phyloP scores from a whole-genome alignment of 2,113 vertebrate genomes.

The Zeus faber region DNA sequence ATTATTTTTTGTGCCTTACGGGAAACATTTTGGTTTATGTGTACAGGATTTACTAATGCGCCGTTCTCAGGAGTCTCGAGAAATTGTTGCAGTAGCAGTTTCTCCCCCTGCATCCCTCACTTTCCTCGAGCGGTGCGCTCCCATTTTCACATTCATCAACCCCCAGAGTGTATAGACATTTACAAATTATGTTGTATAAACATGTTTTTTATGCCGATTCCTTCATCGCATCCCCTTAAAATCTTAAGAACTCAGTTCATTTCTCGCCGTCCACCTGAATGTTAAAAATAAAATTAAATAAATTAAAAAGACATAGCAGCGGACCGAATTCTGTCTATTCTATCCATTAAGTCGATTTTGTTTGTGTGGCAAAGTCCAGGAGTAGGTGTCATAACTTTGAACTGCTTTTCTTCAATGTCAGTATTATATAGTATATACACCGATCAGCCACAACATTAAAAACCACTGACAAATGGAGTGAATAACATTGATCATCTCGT shows the following conservation, averaged over 20 bases:
- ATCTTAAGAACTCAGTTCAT: too few species aligned
- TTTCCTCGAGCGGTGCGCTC: conserved; percentile 59
- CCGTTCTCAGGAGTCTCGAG: conserved; percentile 54
- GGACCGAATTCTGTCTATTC: too few species aligned
- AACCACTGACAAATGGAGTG: too few species aligned
- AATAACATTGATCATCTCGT: too few species aligned
- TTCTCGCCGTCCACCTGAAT: not conserved
- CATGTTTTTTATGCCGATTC: conserved; percentile 34
- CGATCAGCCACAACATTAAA: too few species aligned
- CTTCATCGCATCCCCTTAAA: not conserved
- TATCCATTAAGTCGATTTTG: too few species aligned
- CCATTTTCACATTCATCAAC: conserved; percentile 44
- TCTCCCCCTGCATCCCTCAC: conserved; percentile 61
- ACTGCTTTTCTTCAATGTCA: too few species aligned
- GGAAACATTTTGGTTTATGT: conserved; percentile 53
- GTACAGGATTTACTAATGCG: conserved; percentile 49
- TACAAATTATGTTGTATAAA: conserved; percentile 63
- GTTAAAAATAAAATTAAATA: too few species aligned
- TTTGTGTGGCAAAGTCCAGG: too few species aligned
- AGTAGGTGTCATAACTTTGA: too few species aligned
- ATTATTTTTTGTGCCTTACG: conserved; percentile 59
- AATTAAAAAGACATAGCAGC: too few species aligned
- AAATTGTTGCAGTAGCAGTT: conserved; percentile 55
- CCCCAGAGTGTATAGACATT: conserved; percentile 59
- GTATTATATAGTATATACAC: too few species aligned